Conservation (phyloP, 2,797 vertebrate genomes). For the Ambastaia sidthimunki region DNA sequence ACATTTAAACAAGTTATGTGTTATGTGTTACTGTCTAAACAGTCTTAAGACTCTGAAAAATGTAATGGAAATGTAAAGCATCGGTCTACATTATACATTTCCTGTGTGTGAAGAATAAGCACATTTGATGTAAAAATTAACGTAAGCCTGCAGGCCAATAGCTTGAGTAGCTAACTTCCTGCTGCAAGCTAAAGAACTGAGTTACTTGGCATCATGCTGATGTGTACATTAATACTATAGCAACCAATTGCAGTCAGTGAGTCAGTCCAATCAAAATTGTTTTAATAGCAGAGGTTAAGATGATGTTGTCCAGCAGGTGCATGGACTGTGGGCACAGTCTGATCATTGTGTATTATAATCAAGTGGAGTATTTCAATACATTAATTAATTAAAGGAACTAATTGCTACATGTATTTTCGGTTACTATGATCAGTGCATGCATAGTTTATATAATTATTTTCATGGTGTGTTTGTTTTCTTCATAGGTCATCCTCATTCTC, state of each 20-base stretch:
- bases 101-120: background rate
- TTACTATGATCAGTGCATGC: background rate
- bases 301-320: background rate
- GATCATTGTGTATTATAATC: background rate
- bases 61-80: background rate
- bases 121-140: slow-evolving; percentile 5
- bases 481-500: slow-evolving; percentile 95
- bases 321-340: background rate
- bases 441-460: background rate
- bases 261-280: background rate
- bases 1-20: background rate
- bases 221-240: slow-evolving; percentile 2
- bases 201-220: slow-evolving; percentile 3
- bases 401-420: background rate
- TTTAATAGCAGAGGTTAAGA: slow-evolving; percentile 24
- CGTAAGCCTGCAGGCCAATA: background rate
- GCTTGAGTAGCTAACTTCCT: slow-evolving; percentile 1
- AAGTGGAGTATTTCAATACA: background rate
- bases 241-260: slow-evolving; percentile 15
- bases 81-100: background rate
- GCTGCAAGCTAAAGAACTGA: slow-evolving; percentile 17
- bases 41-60: background rate
- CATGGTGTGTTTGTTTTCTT: slow-evolving; percentile 36
- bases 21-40: background rate
- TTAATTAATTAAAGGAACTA: background rate